Evolutionary conservation across 2,113 vertebrate species (phyloP), one percentile per base, ranked within the genome.

Genomic region (Corythaeola cristata): DNA sequence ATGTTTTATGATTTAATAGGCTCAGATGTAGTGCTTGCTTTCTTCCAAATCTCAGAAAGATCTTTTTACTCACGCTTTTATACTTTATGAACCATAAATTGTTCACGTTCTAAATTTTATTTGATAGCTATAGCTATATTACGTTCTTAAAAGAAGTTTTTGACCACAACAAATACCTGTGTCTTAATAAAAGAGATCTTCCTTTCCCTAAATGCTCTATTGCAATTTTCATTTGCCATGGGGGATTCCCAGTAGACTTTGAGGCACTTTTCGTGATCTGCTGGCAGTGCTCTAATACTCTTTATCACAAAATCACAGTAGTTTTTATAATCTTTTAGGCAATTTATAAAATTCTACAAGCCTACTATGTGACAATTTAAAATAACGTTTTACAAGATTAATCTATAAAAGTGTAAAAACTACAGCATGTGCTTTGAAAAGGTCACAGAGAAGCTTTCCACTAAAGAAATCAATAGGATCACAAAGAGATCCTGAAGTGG

Each of bases 341-440:
- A 90, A 94, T 86, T 95, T 90, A 88, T 76, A 79, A 78, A 91
- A 96, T 78, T 71, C 85, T 93, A 59, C 72, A 90, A 91, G 62
- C 19, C 60, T 96, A 52, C 80, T 39, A 12, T 82, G 74, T 26
- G 53, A 75, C 94, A 95, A 95, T 93, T 95, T 84, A 83, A 92
- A 96, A 93, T 30, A 66, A 66, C 20, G 23, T 60, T 96, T 93
- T 92, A 93, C 35, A 91, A 75, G 73, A 82, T 64, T 84, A 80
- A 95, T 80, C 74, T 93, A 74, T 62, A 59, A 20, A 96, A 73
- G 75, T 77, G 41, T 74, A 89, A 79, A 60, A 92, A 89, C 75
- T 95, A 95, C 33, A 78, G 77, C 72, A 62, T 64, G 75, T 80
- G 35, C 87, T 91, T 91, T 44, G 55, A 80, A 95, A 90, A 95